Evolutionary conservation across 2,888 invertebrate genomes (phyloP).

Genomic region (Oegoconia quadripuncta): DNA sequence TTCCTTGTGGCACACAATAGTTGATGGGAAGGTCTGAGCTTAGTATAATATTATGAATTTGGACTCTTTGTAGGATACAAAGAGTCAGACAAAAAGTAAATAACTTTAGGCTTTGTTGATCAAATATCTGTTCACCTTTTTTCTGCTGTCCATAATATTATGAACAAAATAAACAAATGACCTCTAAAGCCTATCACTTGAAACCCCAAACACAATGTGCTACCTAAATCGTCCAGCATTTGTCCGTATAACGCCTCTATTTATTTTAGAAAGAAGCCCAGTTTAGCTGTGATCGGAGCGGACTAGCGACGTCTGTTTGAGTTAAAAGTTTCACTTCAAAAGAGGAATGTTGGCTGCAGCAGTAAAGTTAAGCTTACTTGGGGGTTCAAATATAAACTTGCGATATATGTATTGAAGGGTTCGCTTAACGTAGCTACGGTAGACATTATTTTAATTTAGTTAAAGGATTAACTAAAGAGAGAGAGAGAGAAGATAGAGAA

Average conservation of each 20-base stretch:
- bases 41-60: not conserved
- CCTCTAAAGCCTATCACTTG: not conserved
- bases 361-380: conserved; percentile 1
- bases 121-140: too few species aligned
- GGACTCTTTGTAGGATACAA: too few species aligned
- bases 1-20: not conserved
- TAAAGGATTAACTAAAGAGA: too few species aligned
- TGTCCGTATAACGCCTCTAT: conserved; percentile 49
- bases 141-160: too few species aligned
- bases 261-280: conserved; percentile 42
- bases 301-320: conserved; percentile 18
- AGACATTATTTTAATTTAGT: too few species aligned
- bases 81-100: too few species aligned
- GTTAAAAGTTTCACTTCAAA: conserved; percentile 16
- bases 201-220: conserved; percentile 23
- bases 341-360: conserved; percentile 3
- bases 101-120: too few species aligned
- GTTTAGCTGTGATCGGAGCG: conserved; percentile 25
- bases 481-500: too few species aligned
- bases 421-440: too few species aligned
- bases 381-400: too few species aligned
- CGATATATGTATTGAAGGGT: too few species aligned
- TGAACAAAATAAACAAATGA: too few species aligned
- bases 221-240: conserved; percentile 45
- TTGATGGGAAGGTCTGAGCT: not conserved